Conservation (phyloP, 2,888 invertebrate genomes). For the Cantharis flavilabris region DNA sequence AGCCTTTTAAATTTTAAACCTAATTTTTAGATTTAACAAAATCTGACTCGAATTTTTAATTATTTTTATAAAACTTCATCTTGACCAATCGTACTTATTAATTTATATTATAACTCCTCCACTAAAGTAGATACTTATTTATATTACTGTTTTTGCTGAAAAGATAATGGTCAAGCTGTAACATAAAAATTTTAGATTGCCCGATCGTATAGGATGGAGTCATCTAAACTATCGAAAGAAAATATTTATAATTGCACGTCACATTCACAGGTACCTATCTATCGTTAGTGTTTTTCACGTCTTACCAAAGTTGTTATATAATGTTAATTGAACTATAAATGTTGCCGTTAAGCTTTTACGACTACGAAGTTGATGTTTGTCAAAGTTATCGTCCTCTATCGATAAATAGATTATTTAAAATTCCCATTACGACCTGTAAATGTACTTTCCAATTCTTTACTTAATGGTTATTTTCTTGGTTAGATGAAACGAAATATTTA, state of each 20-base stretch:
- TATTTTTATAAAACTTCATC: neutral
- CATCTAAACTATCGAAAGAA: neutral
- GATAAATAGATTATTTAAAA: constrained; percentile 36
- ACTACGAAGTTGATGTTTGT: constrained; percentile 24
- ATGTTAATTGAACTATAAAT: constrained; percentile 31
- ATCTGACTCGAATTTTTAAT: neutral
- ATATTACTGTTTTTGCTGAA: neutral
- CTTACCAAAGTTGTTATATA: constrained; percentile 15
- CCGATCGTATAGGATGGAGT: neutral
- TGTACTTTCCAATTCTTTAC: constrained; percentile 41
- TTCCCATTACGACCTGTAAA: constrained; percentile 46
- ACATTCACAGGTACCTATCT: neutral
- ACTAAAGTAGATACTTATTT: neutral
- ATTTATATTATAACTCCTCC: neutral
- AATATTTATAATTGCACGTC: constrained; percentile 6
- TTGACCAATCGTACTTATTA: neutral
- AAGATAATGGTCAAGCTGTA: neutral
- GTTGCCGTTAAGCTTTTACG: constrained; percentile 28
- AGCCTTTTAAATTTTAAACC: neutral
- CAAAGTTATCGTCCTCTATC: constrained; percentile 33
- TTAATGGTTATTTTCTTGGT: constrained; percentile 44
- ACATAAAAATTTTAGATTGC: neutral
- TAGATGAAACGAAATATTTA: constrained; percentile 33
- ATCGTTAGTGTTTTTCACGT: constrained; percentile 2
- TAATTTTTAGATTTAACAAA: neutral